Evolutionary conservation across 1,140 invertebrate species (phyloP).

Genomic region (Calephelis virginiensis): DNA sequence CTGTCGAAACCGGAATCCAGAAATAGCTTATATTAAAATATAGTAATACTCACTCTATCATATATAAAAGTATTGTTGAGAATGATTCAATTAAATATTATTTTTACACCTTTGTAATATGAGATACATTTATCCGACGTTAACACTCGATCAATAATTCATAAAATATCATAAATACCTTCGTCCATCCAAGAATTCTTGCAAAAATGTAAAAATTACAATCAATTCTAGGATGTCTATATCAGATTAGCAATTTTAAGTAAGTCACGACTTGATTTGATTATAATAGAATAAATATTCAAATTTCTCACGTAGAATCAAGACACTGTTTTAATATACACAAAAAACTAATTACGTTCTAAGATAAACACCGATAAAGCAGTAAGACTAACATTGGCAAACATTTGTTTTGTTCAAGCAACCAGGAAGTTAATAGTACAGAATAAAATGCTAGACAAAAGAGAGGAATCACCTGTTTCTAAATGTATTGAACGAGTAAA

Average conservation of each 20-base stretch:
- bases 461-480: slow-evolving; percentile 14
- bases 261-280: slow-evolving; percentile 15
- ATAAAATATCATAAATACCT: slow-evolving; percentile 1
- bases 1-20: too few species aligned
- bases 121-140: neutral
- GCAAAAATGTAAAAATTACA: neutral
- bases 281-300: slow-evolving; percentile 15
- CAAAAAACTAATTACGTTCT: slow-evolving; percentile 8
- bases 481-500: slow-evolving; percentile 16
- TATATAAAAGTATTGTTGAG: too few species aligned
- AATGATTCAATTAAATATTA: too few species aligned
- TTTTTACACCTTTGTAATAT: neutral
- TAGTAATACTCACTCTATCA: too few species aligned
- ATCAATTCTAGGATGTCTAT: slow-evolving; percentile 9
- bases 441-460: slow-evolving; percentile 3
- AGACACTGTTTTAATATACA: slow-evolving; percentile 3
- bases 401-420: neutral
- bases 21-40: too few species aligned
- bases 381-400: slow-evolving; percentile 2
- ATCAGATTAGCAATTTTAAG: slow-evolving; percentile 14
- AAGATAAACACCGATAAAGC: slow-evolving; percentile 13
- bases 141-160: slow-evolving; percentile 7
- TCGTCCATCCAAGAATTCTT: slow-evolving; percentile 10
- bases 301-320: slow-evolving; percentile 11
- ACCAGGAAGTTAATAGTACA: neutral